Percentiles rank a stretch among this genome's conserved stretches.
phyloP scores from a whole-genome alignment of 2,797 vertebrate species.

The Macrochelys suwanniensis region DNA sequence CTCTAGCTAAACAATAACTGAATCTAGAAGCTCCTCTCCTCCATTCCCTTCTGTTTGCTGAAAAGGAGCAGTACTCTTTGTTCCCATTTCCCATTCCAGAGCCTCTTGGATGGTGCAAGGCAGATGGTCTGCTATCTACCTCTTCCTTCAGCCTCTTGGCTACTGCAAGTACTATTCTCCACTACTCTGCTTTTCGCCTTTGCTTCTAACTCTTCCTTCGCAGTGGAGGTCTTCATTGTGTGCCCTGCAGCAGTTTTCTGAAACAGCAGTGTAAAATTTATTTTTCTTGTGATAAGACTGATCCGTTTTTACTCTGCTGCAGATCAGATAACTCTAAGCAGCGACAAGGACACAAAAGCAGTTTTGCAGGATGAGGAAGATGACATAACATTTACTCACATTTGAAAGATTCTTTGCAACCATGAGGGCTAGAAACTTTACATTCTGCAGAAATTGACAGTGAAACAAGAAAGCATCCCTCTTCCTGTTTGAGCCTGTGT shows the following conservation, averaged over 20 bases:
- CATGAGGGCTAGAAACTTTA: too few relatives aligned
- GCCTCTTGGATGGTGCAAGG: rapidly evolving
- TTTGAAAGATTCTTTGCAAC: neutral
- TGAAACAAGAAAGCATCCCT: neutral
- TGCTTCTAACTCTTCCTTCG: neutral
- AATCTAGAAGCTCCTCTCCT: neutral
- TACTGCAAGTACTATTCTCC: neutral
- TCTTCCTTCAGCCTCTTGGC: neutral
- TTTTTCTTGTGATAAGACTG: neutral
- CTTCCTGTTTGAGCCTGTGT: neutral
- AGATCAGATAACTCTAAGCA: rapidly evolving
- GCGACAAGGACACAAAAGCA: neutral
- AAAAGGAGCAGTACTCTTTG: neutral
- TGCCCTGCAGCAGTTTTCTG: neutral
- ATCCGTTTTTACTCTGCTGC: rapidly evolving
- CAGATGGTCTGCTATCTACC: rapidly evolving
- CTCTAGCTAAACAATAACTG: neutral
- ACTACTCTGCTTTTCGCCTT: neutral
- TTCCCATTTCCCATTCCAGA: neutral
- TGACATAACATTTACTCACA: neutral
- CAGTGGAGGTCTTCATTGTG: neutral
- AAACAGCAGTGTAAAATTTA: neutral
- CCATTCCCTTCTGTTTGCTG: neutral
- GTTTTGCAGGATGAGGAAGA: neutral
- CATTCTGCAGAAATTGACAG: too few relatives aligned